These are phyloP conservation scores for Dicentrarchus labrax DNA, from an alignment of 2,113 vertebrate species.

Conservation along the genomic window DNA sequence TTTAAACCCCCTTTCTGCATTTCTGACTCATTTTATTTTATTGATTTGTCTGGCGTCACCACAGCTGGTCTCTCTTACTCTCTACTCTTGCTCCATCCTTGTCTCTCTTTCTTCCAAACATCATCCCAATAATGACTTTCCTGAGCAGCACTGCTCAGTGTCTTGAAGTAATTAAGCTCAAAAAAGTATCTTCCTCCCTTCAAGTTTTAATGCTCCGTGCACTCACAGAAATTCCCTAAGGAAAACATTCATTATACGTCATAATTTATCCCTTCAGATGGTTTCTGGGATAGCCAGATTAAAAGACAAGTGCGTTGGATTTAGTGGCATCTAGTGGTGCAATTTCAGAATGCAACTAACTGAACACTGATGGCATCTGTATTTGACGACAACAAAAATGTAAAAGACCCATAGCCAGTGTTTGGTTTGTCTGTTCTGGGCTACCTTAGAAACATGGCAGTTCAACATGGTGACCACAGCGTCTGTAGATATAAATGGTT, in stretches of 20 bases:
- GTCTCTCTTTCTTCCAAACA: constrained; percentile 18
- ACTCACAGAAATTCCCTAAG: neutral
- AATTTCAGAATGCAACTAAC: too few species aligned
- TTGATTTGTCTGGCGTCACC: constrained; percentile 5
- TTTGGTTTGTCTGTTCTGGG: too few species aligned
- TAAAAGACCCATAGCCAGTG: too few species aligned
- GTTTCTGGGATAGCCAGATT: neutral
- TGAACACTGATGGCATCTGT: too few species aligned
- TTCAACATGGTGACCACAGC: too few species aligned
- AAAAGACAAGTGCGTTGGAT: too few species aligned
- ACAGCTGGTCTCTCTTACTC: constrained; percentile 36
- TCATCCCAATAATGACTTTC: constrained; percentile 27
- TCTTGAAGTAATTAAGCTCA: constrained; percentile 46
- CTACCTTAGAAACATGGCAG: too few species aligned
- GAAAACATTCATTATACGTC: neutral
- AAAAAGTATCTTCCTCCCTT: constrained; percentile 3
- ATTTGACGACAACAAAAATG: too few species aligned
- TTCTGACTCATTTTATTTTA: constrained; percentile 19
- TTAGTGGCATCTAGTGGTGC: too few species aligned
- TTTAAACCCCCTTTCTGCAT: neutral
- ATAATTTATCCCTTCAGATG: neutral
- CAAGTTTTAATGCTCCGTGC: neutral
- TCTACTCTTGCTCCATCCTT: neutral
- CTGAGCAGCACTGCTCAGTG: constrained; percentile 4
- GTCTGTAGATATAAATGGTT: too few species aligned